Evolutionary conservation across 2,797 vertebrate species (phyloP), one percentile per base, ranked within the genome.

Genomic region (Cyclopterus lumpus): DNA sequence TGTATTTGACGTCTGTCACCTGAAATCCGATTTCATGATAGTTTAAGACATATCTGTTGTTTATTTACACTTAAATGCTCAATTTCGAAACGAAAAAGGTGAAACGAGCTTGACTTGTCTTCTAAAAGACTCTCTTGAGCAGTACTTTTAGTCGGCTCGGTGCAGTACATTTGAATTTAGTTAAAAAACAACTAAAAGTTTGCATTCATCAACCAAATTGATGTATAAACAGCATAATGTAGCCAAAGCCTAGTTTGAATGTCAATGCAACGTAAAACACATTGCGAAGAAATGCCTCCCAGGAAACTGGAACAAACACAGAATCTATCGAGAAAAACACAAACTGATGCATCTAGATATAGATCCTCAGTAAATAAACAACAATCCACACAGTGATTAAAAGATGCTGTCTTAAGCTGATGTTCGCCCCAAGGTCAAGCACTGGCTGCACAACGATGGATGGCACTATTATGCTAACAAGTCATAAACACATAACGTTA

Each of bases 331-430:
- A 80, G 67, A 67, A 77, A 82, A 80, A 83, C 83, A 80, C 90
- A 73, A 72, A 18, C 77, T 67, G 84, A 86, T 81, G 86, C 75
- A 82, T 86, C 76, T 73, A 73, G 76, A 84, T 73, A 82, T 49
- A 82, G 70, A 88, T 83, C 65, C 82, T 71, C 48, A 77, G 83
- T 77, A 68, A 79, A 84, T 73, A 81, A 18, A 85, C 85, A 90
- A 86, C 70, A 87, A 91, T 83, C 81, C 76, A 91, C 87, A 89
- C 84, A 91, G 87, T 88, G 85, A 92, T 92, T 74, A 75, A 90
- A 88, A 84, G 79, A 84, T 74, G 83, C 79, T 14, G 58, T 53
- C 82, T 84, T 60, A 73, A 72, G 83, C 73, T 38, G 57, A 75
- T 57, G 76, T 83, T 83, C 10, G 5, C 65, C 77, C 68, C 71